Conservation (phyloP, 2,797 vertebrate genomes). For the Parotocinclus haroldoi region DNA sequence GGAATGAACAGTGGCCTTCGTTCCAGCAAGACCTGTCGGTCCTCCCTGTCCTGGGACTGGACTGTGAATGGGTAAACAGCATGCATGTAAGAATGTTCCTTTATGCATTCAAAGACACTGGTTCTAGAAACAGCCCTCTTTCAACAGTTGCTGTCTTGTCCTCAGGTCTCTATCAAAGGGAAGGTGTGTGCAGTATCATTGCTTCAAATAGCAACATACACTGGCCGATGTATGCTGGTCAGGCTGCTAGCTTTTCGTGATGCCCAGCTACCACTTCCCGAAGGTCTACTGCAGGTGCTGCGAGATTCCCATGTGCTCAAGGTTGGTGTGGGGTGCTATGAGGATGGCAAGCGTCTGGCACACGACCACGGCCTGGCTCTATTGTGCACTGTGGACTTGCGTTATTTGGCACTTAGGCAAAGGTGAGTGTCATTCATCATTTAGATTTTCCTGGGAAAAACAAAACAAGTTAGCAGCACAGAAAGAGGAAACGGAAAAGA, state of each 20-base stretch:
- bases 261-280: conserved; percentile 70
- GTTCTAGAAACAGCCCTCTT: neutral
- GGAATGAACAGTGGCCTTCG: conserved; percentile 78
- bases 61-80: conserved; percentile 96
- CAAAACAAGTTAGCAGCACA: no score
- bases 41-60: conserved; percentile 87
- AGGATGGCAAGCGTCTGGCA: conserved; percentile 85
- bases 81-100: conserved; percentile 60
- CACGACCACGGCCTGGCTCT: conserved; percentile 82
- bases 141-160: conserved; percentile 14
- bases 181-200: conserved; percentile 81
- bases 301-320: conserved; percentile 79
- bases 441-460: no score
- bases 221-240: conserved; percentile 84
- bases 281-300: conserved; percentile 76
- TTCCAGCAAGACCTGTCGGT: conserved; percentile 78
- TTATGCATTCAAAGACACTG: conserved; percentile 30
- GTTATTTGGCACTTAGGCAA: conserved; percentile 83
- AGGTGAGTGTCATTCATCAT: conserved; percentile 66
- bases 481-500: no score
- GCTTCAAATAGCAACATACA: conserved; percentile 85
- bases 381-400: conserved; percentile 82
- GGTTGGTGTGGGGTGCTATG: conserved; percentile 90
- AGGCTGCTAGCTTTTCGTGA: conserved; percentile 75
- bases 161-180: conserved; percentile 83